Conservation (phyloP, 2,113 vertebrate species). For the Urocolius indicus region DNA sequence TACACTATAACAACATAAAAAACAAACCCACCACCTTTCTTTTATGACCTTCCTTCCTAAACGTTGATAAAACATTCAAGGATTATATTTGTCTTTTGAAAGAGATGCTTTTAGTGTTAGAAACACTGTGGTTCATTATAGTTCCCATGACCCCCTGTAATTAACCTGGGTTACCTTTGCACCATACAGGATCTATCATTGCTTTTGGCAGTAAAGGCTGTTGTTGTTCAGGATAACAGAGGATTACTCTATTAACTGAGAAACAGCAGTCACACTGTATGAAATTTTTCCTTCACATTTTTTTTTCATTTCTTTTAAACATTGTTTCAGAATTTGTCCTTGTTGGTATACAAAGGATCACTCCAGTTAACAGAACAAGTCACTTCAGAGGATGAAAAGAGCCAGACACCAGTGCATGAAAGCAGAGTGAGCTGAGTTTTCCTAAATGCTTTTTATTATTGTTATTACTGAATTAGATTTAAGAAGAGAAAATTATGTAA, state of each 20-base stretch:
- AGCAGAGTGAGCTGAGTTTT: neutral
- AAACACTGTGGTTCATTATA: neutral
- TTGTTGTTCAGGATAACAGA: slow-evolving; percentile 20
- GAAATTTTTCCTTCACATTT: neutral
- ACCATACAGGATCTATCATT: neutral
- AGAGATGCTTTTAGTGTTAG: neutral
- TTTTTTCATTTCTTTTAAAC: slow-evolving; percentile 22
- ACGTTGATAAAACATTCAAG: neutral
- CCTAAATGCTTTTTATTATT: neutral
- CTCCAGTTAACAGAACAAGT: slow-evolving; percentile 3
- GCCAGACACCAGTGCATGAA: neutral
- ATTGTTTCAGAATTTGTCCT: slow-evolving; percentile 36
- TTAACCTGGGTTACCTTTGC: slow-evolving; percentile 18
- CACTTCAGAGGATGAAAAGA: neutral
- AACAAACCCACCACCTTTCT: neutral
- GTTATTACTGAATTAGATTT: neutral
- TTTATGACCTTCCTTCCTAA: neutral
- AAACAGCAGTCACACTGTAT: neutral
- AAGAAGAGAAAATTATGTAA: neutral
- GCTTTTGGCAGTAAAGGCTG: neutral
- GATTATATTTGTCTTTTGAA: neutral
- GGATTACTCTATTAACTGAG: neutral
- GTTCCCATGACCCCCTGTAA: neutral
- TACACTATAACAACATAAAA: neutral
- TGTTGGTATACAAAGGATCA: neutral